Evolutionary conservation across 2,888 invertebrate genomes (phyloP).

Genomic region (Pilophorus perplexus): DNA sequence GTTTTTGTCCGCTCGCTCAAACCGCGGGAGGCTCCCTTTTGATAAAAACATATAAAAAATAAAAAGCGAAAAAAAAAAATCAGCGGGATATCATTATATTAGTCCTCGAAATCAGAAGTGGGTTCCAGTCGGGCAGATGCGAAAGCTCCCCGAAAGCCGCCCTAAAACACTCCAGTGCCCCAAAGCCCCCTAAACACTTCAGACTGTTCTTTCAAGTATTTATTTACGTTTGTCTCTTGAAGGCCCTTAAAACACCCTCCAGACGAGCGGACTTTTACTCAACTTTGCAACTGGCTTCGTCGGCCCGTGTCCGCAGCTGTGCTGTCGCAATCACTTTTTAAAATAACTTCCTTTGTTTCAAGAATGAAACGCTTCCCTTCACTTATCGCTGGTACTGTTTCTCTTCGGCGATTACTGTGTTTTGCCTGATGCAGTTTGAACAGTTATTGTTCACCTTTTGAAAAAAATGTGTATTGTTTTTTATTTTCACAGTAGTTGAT

Average conservation of each 20-base stretch:
- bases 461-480: no score
- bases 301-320: background rate
- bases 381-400: background rate
- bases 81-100: conserved; percentile 21
- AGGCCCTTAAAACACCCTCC: background rate
- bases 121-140: background rate
- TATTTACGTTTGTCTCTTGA: conserved; percentile 19
- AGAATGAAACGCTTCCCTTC: background rate
- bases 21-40: background rate
- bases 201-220: conserved; percentile 13
- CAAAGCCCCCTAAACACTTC: conserved; percentile 10
- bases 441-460: no score
- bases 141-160: background rate
- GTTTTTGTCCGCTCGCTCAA: conserved; percentile 1
- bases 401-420: background rate
- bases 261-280: no score
- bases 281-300: background rate
- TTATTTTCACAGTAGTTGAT: no score
- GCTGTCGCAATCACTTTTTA: conserved; percentile 14
- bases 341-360: conserved; percentile 18
- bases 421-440: no score
- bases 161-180: background rate
- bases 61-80: background rate
- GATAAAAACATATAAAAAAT: background rate
- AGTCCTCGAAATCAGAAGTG: background rate